Percentiles rank a stretch among this genome's conserved stretches.
Conservation (phyloP, 2,888 invertebrate species). For the Papilio elwesi region DNA sequence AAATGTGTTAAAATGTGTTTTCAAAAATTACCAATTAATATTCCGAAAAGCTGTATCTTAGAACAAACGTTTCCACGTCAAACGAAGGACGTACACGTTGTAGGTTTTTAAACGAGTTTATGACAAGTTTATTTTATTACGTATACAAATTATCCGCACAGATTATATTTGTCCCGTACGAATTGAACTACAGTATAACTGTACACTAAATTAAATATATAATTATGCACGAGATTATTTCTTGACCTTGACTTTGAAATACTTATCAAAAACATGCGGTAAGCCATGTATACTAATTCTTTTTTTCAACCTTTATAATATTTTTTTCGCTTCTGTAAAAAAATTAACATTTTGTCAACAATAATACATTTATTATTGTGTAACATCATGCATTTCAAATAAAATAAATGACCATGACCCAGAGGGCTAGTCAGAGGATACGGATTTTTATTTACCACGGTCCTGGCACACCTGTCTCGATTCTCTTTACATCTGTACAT, state of each 20-base stretch:
- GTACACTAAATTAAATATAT: slow-evolving; percentile 3
- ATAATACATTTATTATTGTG: too few species aligned
- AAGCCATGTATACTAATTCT: not conserved
- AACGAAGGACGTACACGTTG: not conserved
- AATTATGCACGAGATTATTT: slow-evolving; percentile 8
- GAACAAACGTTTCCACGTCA: too few species aligned
- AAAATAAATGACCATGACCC: too few species aligned
- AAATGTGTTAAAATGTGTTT: too few species aligned
- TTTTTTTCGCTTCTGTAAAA: not conserved
- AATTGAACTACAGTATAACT: not conserved
- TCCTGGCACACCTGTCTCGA: too few species aligned
- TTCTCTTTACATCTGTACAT: too few species aligned
- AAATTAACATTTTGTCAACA: too few species aligned
- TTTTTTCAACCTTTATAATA: not conserved
- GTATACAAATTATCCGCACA: not conserved
- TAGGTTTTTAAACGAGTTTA: not conserved
- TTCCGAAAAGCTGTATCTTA: too few species aligned
- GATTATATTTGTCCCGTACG: not conserved
- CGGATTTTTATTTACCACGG: too few species aligned
- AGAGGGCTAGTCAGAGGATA: too few species aligned
- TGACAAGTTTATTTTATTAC: not conserved
- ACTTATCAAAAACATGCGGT: not conserved
- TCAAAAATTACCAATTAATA: too few species aligned
- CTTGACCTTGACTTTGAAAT: slow-evolving; percentile 3
- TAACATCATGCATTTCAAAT: too few species aligned